phyloP scores from a whole-genome alignment of 2,797 vertebrate species.

The Dendrocincla tyrannina region DNA sequence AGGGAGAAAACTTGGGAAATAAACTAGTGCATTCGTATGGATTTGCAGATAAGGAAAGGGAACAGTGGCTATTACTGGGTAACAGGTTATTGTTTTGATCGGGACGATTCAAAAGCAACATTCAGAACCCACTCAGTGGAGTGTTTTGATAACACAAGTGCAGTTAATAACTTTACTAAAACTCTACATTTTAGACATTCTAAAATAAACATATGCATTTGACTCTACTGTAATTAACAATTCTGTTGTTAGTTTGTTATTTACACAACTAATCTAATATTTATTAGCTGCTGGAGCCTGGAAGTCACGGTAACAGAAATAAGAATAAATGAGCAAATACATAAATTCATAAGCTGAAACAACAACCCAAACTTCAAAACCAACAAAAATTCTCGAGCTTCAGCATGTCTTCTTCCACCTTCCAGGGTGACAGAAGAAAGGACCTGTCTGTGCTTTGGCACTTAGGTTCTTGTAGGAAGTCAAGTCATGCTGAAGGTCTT shows the following conservation, averaged over 20 bases:
- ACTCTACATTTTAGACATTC: background rate
- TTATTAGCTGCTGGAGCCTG: background rate
- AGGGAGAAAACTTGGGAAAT: background rate
- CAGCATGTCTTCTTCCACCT: background rate
- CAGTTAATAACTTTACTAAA: background rate
- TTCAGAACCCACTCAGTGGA: background rate
- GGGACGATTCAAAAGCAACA: background rate
- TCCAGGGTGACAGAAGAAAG: background rate
- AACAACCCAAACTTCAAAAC: background rate
- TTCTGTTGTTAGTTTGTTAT: background rate
- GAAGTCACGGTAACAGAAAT: background rate
- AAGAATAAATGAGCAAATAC: background rate
- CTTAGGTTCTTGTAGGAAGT: background rate
- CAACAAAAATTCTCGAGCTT: background rate
- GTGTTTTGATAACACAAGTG: background rate
- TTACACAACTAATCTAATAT: background rate
- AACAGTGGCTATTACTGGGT: background rate
- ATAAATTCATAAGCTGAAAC: background rate
- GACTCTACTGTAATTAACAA: background rate
- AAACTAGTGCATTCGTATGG: background rate
- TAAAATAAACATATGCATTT: background rate
- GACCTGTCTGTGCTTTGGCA: background rate
- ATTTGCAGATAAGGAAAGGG: background rate
- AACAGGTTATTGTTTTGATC: background rate
- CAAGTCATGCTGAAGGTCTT: background rate